phyloP scores from a whole-genome alignment of 2,888 invertebrate species.

The Yponomeuta plumbellus region DNA sequence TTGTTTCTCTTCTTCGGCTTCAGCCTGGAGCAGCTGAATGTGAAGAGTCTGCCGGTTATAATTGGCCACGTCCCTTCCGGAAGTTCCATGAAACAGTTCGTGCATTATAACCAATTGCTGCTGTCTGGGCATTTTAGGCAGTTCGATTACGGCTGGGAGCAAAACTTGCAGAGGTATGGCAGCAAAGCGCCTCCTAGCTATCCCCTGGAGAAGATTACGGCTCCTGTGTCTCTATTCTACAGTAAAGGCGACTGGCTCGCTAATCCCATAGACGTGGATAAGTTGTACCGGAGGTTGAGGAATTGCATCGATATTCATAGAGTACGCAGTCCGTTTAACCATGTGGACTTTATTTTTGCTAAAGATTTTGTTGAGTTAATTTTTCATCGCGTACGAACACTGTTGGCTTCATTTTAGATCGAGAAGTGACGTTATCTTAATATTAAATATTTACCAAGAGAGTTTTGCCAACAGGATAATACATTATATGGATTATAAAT shows the following conservation, averaged over 20 bases:
- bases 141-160: slow-evolving; percentile 46
- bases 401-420: neutral
- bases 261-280: slow-evolving; percentile 72
- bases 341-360: slow-evolving; percentile 53
- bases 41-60: slow-evolving; percentile 73
- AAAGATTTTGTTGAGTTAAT: slow-evolving; percentile 48
- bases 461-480: no score
- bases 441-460: no score
- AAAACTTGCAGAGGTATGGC: slow-evolving; percentile 58
- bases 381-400: slow-evolving; percentile 18
- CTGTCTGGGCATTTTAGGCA: slow-evolving; percentile 43
- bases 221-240: slow-evolving; percentile 54
- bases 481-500: no score
- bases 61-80: slow-evolving; percentile 74
- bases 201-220: slow-evolving; percentile 36
- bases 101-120: slow-evolving; percentile 72
- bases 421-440: no score
- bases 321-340: slow-evolving; percentile 66
- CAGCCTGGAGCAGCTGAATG: slow-evolving; percentile 74
- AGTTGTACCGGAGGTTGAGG: slow-evolving; percentile 64
- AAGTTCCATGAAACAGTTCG: slow-evolving; percentile 66
- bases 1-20: slow-evolving; percentile 78
- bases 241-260: slow-evolving; percentile 80
- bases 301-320: slow-evolving; percentile 73
- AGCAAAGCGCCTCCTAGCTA: slow-evolving; percentile 44